Evolutionary conservation across 2,888 invertebrate genomes (phyloP), one percentile per base, ranked within the genome.

Genomic region (Hydraecia micacea): DNA sequence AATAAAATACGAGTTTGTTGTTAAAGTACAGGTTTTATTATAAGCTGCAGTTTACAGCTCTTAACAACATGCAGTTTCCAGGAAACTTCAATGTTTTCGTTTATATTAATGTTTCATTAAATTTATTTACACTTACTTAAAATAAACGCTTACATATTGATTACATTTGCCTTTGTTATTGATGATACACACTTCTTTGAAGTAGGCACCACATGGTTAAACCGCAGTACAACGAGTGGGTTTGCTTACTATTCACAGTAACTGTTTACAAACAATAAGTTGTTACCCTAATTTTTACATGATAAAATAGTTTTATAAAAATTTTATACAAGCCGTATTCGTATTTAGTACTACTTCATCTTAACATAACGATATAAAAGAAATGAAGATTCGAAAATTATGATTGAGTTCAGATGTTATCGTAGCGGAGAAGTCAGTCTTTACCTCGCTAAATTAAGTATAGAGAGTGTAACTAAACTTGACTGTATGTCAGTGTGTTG

Each of bases 51-150:
- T 94, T 95, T 95, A 95, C 94, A 96, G 95, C 95, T 94, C 92
- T 94, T 94, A 96, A 95, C 94, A 95, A 94, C 93, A 94, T 93
- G 92, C 91, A 93, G 96, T 96, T 96, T 96, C 96, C 94, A 93
- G 92, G 95, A 96, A 96, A 96, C 95, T 93, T 93, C 91, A 92
- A 92, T 92, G 90, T 92, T 86, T 85, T 86, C 72, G 83, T 86
- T 86, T 91, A 89, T 91, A 88, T 91, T 91, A 90, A 91, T 91
- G 89, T 89, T 90, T 90, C 86, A 90, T 90, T 88, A 89, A 91
- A 91, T 89, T 87, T 94, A 94, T 95, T 91, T 94, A 94, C 93
- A 95, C 83, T 89, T 90, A 90, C 85, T 87, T 90, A 90, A 90
- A 88, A 87, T 76, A 87, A 87, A 86, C 69, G 88, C 87, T 91